phyloP scores from a whole-genome alignment of 92 coral and sea anemone genomes.

The Epizoanthus stellaris region DNA sequence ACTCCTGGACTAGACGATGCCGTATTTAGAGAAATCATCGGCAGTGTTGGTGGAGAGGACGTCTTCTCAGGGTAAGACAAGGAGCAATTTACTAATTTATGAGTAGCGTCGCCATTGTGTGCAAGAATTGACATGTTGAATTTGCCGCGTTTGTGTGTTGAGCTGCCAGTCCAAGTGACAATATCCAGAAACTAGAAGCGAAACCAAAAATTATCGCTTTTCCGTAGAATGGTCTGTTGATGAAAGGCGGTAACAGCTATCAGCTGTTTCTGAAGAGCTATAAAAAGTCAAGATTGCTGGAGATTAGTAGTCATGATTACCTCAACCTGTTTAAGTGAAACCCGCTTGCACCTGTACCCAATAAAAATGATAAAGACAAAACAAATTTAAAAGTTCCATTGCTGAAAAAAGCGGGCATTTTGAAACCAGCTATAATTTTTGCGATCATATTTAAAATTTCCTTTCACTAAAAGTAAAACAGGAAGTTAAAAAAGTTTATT shows the following conservation, averaged over 20 bases:
- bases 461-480: not conserved
- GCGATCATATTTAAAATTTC: not conserved
- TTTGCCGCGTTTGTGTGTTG: conserved; percentile 38
- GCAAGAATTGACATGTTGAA: conserved; percentile 37
- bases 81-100: not conserved
- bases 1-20: conserved; percentile 72
- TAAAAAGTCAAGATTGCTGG: conserved; percentile 23
- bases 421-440: not conserved
- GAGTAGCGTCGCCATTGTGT: not conserved
- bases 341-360: conserved; percentile 27
- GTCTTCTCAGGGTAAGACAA: conserved; percentile 86
- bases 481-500: conserved; percentile 18
- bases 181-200: conserved; percentile 5
- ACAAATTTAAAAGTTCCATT: not conserved
- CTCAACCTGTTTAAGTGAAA: conserved; percentile 27
- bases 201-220: conserved; percentile 1
- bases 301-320: not conserved
- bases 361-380: not conserved
- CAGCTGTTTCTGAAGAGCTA: conserved; percentile 11
- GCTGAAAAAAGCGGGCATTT: not conserved
- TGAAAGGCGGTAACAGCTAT: not conserved
- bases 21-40: conserved; percentile 79
- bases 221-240: not conserved
- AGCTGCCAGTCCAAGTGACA: conserved; percentile 20
- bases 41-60: conserved; percentile 94